These are phyloP conservation scores for Neelides folsomi DNA, from an alignment of 2,888 invertebrate species.

Conservation along the genomic window DNA sequence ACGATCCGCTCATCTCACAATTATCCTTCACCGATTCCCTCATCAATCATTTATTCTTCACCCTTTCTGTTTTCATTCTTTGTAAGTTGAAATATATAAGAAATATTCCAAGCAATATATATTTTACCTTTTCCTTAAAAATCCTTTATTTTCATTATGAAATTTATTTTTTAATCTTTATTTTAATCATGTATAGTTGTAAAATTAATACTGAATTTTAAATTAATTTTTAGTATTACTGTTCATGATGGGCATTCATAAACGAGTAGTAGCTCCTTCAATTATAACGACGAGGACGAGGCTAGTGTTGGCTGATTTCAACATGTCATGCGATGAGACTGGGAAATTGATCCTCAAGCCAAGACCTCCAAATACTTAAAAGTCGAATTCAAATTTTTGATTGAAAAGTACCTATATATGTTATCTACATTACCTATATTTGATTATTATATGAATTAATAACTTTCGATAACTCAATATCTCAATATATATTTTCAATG, in stretches of 20 bases:
- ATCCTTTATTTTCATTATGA: not conserved
- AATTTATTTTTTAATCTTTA: too few species aligned
- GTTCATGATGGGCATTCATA: constrained; percentile 84
- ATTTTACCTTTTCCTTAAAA: not conserved
- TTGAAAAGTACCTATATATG: too few species aligned
- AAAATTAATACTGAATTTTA: not conserved
- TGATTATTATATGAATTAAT: not conserved
- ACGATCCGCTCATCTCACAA: constrained; percentile 83
- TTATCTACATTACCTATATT: too few species aligned
- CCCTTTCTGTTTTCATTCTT: constrained; percentile 67
- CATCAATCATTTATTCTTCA: constrained; percentile 86
- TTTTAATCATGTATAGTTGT: too few species aligned
- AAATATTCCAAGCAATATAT: not conserved
- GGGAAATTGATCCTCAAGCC: constrained; percentile 90
- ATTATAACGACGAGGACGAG: constrained; percentile 86
- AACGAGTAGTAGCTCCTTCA: constrained; percentile 88
- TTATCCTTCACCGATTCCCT: constrained; percentile 82
- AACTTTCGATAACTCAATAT: not conserved
- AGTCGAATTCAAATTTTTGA: not conserved
- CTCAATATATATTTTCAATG: constrained; percentile 1
- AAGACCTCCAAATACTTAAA: constrained; percentile 46
- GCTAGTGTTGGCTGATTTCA: constrained; percentile 81
- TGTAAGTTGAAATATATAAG: too few species aligned
- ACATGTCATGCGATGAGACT: constrained; percentile 96
- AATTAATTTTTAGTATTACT: constrained; percentile 53